A percentile compares a stretch with the other conserved stretches of the same genome.
These are phyloP conservation scores for Fissipunctia ypsillon DNA, from an alignment of 2,888 invertebrate genomes.

Conservation along the genomic window DNA sequence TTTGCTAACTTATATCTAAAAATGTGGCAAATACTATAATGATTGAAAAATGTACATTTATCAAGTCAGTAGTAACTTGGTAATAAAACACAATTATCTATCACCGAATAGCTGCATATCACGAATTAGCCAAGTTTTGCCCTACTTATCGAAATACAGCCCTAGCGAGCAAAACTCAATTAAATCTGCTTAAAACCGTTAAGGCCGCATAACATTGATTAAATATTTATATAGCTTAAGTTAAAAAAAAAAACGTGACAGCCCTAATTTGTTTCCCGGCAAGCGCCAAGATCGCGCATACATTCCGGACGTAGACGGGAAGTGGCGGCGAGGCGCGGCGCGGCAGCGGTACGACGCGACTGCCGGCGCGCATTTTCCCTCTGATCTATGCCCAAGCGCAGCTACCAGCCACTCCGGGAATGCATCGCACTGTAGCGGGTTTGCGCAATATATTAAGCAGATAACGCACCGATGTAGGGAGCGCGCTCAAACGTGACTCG, in stretches of 20 bases:
- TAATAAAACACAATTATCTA: too few species aligned
- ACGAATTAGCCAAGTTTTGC: too few species aligned
- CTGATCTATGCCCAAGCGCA: conserved; percentile 68
- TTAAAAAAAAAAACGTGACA: conserved; percentile 10
- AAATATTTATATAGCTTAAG: neutral
- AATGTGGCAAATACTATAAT: too few species aligned
- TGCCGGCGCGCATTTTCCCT: conserved; percentile 61
- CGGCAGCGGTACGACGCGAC: neutral
- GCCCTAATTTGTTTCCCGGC: conserved; percentile 29
- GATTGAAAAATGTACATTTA: too few species aligned
- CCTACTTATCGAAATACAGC: neutral
- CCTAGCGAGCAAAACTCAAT: neutral
- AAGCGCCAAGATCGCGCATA: conserved; percentile 30
- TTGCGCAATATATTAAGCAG: conserved; percentile 64
- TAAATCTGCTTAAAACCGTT: neutral
- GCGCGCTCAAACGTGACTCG: conserved; percentile 58
- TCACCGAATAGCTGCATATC: too few species aligned
- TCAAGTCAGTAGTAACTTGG: too few species aligned
- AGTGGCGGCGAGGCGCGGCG: neutral
- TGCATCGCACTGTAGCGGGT: conserved; percentile 49
- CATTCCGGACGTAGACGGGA: conserved; percentile 32
- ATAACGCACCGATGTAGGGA: conserved; percentile 60
- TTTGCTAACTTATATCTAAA: too few species aligned
- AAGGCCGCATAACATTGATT: neutral
- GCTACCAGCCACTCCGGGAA: conserved; percentile 66